Evolutionary conservation across 2,797 vertebrate genomes (phyloP).

Genomic region (Pelobates cultripes): DNA sequence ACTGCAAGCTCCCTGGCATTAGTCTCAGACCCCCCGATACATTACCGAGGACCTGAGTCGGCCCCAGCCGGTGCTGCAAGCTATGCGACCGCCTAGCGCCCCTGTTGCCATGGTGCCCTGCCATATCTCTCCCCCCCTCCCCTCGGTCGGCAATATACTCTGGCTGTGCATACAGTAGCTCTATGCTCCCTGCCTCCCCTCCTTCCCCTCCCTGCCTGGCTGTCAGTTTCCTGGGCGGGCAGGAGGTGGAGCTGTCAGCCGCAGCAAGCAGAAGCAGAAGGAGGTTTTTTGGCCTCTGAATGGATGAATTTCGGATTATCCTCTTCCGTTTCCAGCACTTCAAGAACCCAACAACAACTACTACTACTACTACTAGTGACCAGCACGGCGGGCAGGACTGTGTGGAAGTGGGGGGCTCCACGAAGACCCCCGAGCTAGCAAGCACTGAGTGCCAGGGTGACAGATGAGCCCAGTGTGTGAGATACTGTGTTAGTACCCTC

Average conservation of each 20-base stretch:
- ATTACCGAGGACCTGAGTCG: too few relatives aligned
- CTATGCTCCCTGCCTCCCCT: too few relatives aligned
- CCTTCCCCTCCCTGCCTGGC: not conserved
- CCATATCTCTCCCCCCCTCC: too few relatives aligned
- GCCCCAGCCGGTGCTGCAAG: too few relatives aligned
- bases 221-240: constrained; percentile 52
- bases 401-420: not conserved
- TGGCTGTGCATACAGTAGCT: too few relatives aligned
- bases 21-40: too few relatives aligned
- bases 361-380: constrained; percentile 12
- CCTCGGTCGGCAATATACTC: too few relatives aligned
- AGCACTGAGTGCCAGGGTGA: constrained; percentile 7
- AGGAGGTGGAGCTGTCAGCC: constrained; percentile 23
- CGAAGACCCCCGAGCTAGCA: not conserved
- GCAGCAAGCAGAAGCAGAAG: constrained; percentile 4
- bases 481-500: not conserved
- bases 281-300: constrained; percentile 51
- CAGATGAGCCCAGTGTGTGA: constrained; percentile 13
- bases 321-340: constrained; percentile 53
- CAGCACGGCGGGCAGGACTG: not conserved
- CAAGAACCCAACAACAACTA: constrained; percentile 26
- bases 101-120: too few relatives aligned
- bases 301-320: constrained; percentile 54
- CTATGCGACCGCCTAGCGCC: too few relatives aligned
- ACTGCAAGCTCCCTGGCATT: too few relatives aligned